These are phyloP conservation scores for Sycophila sp. DNA, from an alignment of 1,140 invertebrate species.

Conservation along the genomic window DNA sequence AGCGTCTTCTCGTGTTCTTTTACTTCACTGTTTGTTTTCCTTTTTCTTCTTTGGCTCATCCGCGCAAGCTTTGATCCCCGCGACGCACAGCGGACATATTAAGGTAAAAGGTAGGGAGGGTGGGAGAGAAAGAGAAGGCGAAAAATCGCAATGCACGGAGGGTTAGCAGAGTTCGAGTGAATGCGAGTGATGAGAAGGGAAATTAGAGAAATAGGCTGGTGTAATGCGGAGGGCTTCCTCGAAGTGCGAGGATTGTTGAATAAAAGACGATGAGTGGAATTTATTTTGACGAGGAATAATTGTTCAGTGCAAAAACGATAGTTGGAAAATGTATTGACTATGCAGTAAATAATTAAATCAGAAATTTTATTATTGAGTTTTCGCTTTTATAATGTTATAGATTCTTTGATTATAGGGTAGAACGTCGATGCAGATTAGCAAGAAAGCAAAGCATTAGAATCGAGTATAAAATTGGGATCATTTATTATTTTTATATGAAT, in stretches of 20 bases:
- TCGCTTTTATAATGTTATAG: no score
- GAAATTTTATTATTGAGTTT: no score
- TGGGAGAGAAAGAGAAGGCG: not conserved
- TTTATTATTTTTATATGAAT: no score
- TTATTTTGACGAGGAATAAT: not conserved
- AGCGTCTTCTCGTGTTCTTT: not conserved
- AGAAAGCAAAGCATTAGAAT: no score
- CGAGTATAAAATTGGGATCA: no score
- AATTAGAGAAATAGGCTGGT: not conserved
- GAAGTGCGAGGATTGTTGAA: not conserved
- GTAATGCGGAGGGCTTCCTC: not conserved
- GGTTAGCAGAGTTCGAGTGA: not conserved
- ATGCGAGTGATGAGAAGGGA: not conserved
- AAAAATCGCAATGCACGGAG: not conserved
- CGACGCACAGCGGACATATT: not conserved
- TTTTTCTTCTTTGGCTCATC: not conserved
- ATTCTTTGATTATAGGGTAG: no score
- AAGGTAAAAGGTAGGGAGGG: not conserved
- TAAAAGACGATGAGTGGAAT: not conserved
- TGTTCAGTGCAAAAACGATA: no score
- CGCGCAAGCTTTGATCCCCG: not conserved
- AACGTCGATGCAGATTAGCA: no score
- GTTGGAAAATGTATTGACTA: no score
- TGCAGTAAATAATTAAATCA: no score
- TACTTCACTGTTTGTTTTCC: not conserved